Conservation (phyloP, 2,888 invertebrate genomes). For the Iphiclides podalirius region DNA sequence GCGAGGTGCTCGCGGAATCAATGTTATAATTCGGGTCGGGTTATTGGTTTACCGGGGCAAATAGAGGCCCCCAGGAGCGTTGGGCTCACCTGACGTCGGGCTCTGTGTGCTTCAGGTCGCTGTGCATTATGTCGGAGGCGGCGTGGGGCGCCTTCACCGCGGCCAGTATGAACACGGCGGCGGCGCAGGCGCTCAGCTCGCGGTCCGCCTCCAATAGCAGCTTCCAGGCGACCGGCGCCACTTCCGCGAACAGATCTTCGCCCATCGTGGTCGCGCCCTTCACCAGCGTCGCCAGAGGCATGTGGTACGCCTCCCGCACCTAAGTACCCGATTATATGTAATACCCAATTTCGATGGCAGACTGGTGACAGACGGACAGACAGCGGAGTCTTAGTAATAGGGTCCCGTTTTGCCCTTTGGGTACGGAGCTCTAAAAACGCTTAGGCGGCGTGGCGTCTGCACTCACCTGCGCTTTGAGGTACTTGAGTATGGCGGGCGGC, state of each 20-base stretch:
- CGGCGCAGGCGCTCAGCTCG: slow-evolving; percentile 90
- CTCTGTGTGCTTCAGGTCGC: slow-evolving; percentile 91
- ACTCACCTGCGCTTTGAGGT: slow-evolving; percentile 62
- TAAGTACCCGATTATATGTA: slow-evolving; percentile 41
- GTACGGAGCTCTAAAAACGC: too few species aligned
- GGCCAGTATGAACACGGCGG: slow-evolving; percentile 94
- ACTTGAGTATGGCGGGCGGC: slow-evolving; percentile 65
- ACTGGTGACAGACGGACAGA: too few species aligned
- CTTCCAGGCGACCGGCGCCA: slow-evolving; percentile 97
- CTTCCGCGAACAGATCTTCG: slow-evolving; percentile 92
- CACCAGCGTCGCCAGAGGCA: slow-evolving; percentile 90
- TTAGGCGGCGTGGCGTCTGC: too few species aligned
- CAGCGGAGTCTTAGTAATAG: too few species aligned
- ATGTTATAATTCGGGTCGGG: too few species aligned
- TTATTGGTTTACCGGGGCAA: too few species aligned
- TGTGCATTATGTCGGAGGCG: slow-evolving; percentile 93
- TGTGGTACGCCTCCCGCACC: slow-evolving; percentile 95
- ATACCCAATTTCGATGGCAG: too few species aligned
- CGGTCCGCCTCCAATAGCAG: slow-evolving; percentile 94
- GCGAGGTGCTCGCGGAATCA: too few species aligned
- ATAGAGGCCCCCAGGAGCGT: too few species aligned
- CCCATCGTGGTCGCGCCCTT: slow-evolving; percentile 94
- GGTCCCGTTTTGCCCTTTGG: too few species aligned
- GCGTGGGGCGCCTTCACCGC: slow-evolving; percentile 95
- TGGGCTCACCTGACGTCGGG: slow-evolving; percentile 89